Evolutionary conservation across 2,113 vertebrate genomes (phyloP).

Genomic region (Aegotheles bennettii): DNA sequence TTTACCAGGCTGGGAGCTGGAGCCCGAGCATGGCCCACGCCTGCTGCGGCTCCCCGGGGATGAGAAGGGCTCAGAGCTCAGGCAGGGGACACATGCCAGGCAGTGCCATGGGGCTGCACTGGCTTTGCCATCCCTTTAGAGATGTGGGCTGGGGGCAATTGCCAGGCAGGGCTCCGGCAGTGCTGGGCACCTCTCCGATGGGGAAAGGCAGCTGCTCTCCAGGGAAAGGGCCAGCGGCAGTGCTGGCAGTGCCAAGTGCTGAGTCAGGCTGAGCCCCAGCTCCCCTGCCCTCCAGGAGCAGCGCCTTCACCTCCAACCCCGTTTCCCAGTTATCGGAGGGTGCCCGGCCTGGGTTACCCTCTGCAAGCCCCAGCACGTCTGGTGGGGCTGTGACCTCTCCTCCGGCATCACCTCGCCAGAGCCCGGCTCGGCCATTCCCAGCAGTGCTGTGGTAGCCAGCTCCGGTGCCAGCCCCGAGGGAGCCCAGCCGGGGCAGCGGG

Average conservation of each 20-base stretch:
- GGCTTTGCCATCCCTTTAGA: background rate
- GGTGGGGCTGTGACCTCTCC: background rate
- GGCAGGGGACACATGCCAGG: fast-evolving
- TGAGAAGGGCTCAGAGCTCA: background rate
- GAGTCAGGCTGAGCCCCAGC: background rate
- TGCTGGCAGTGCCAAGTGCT: background rate
- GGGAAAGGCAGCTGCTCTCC: background rate
- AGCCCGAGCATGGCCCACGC: fast-evolving
- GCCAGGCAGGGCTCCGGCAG: background rate
- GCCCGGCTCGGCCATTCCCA: fast-evolving
- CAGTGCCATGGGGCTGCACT: fast-evolving
- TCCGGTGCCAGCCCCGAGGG: background rate
- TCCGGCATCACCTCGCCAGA: background rate
- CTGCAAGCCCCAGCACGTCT: background rate
- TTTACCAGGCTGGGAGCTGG: background rate
- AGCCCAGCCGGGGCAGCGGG: background rate
- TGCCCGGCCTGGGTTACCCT: background rate
- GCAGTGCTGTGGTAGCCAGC: fast-evolving
- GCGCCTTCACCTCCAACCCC: background rate
- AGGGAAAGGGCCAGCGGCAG: background rate
- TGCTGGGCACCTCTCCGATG: background rate
- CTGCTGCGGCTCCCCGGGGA: fast-evolving
- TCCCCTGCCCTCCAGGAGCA: background rate
- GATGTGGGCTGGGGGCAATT: background rate
- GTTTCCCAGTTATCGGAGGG: background rate